Percentiles rank a stretch among this genome's conserved stretches.
phyloP scores from a whole-genome alignment of 2,113 vertebrate species.

The Muscicapa adusta region DNA sequence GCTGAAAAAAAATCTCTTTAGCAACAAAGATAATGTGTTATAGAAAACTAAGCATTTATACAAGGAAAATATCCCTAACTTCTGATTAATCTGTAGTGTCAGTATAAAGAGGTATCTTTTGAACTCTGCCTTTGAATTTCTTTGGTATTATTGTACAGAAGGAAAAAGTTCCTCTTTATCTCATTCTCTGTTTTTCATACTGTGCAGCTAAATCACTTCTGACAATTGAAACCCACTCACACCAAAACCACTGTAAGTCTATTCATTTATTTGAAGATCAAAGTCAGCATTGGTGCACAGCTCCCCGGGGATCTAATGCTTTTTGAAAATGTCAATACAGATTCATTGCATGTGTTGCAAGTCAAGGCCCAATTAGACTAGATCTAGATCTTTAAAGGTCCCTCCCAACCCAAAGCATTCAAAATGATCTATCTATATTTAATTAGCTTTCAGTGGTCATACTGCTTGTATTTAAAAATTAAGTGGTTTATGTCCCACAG shows the following conservation, averaged over 20 bases:
- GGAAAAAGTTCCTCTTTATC: not conserved
- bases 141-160: not conserved
- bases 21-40: not conserved
- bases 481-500: not conserved
- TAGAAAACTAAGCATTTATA: not conserved
- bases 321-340: not conserved
- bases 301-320: not conserved
- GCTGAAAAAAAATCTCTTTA: not conserved
- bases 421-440: not conserved
- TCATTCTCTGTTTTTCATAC: not conserved
- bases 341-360: not conserved
- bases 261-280: not conserved
- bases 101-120: not conserved
- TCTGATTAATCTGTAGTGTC: not conserved
- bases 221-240: not conserved
- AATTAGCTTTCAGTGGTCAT: not conserved
- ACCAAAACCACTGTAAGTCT: not conserved
- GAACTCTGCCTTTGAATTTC: slow-evolving; percentile 7
- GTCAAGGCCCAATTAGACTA: not conserved
- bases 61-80: not conserved
- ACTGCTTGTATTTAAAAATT: not conserved
- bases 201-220: not conserved
- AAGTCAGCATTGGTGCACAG: not conserved
- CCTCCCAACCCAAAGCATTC: not conserved
- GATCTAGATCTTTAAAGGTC: not conserved